Conservation (phyloP, 1,140 invertebrate species). For the Globodera ellingtonae region DNA sequence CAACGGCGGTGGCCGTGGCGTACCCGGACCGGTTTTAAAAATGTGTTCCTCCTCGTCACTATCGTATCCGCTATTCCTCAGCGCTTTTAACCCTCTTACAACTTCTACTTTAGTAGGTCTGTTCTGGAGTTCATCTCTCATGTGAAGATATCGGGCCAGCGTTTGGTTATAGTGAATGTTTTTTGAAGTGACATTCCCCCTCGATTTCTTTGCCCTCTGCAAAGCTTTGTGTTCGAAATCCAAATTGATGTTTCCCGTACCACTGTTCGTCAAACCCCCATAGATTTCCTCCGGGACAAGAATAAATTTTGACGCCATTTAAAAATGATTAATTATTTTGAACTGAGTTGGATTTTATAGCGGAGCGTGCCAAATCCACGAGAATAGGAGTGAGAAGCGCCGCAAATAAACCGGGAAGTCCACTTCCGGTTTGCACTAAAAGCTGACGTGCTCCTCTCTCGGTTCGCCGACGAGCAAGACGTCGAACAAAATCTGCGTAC, state of each 20-base stretch:
- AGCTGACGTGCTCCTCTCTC: neutral
- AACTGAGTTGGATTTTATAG: neutral
- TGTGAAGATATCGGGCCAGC: neutral
- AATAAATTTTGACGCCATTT: constrained; percentile 28
- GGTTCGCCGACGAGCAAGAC: neutral
- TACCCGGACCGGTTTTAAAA: too few relatives aligned
- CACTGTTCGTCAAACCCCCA: constrained; percentile 2
- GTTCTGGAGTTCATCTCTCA: constrained; percentile 9
- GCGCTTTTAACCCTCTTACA: neutral
- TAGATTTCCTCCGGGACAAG: constrained; percentile 28
- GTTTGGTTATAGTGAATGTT: constrained; percentile 9
- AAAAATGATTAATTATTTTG: neutral
- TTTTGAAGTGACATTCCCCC: neutral
- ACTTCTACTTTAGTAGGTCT: constrained; percentile 18
- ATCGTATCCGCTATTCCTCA: too few relatives aligned
- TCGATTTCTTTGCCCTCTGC: neutral
- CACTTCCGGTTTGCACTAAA: constrained; percentile 3
- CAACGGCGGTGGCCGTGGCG: too few relatives aligned
- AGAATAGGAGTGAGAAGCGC: constrained; percentile 15
- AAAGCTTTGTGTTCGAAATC: neutral
- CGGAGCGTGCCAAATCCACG: constrained; percentile 2
- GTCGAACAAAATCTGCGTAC: neutral
- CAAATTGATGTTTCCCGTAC: neutral
- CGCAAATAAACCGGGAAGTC: neutral
- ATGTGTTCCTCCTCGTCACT: too few relatives aligned